Base-by-base conservation (phyloP, 2,888 invertebrate species). In the Rhopalosiphum nymphaeae region DNA sequence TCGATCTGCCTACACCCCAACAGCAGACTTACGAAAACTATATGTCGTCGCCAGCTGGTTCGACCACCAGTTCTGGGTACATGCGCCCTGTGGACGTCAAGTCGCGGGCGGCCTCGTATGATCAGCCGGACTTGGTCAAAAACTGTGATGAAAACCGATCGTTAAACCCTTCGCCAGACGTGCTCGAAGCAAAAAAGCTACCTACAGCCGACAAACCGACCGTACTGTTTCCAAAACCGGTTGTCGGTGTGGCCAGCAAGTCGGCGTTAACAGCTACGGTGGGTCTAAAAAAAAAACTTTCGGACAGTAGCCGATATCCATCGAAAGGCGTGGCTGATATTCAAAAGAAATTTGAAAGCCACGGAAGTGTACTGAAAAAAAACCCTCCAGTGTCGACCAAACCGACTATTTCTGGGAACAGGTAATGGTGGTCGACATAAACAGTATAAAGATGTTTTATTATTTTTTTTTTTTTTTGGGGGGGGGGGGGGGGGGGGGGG, bases 301-400 rank as follows among this genome's bases (percentile, higher is more conserved):
- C 94, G 5, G 91, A 94, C 25, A 26, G 26, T 7, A 78, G 88
- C 11, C 61, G 57, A 56, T 53, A 26, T 10, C 84, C 85, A 29
- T 78, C 89, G 11, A 92, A 78, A 61, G 87, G 36, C 5, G 97
- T 98, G 93, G 98, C 98, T 57, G 97, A 97, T 94, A 96, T 98
- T 95, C 98, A 98, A 95, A 98, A 98, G 95, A 98, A 97, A 96
- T 98, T 98, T 95, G 98, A 98, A 96, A 93, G 44, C 26, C n/a
- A 42, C 25, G 42, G 49, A 11, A 29, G 16, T 5, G 44, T 42
- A 94, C n/a, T 56, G n/a, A 90, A 89, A 29, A 90, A 89, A 16
- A 44, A 29, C 5, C 61, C 85, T 16, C 90, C 57, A 1, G 84
- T 84, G 3, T 49, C 57, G 49, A 3, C 89, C 26, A 93, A 93